Conservation (phyloP, 2,113 vertebrate species). For the Agelaius tricolor region DNA sequence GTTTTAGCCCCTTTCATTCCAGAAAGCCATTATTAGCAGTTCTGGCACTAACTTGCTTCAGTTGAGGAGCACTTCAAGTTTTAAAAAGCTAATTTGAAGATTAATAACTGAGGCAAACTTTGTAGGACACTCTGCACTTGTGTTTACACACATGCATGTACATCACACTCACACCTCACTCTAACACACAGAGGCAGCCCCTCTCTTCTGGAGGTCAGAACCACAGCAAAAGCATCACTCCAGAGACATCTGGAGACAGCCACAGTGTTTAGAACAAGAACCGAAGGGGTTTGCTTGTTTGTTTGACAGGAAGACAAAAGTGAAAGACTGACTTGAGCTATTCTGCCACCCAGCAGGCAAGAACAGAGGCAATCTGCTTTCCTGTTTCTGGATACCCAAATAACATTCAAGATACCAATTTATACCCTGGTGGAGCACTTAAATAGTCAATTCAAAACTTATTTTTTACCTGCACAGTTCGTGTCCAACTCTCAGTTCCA, state of each 20-base stretch:
- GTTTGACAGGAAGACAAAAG: not conserved
- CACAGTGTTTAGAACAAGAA: not conserved
- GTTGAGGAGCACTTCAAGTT: not conserved
- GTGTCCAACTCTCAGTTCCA: not conserved
- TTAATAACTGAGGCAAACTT: not conserved
- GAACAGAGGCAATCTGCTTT: not conserved
- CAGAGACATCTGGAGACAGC: not conserved
- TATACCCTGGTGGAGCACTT: not conserved
- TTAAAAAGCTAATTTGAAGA: not conserved
- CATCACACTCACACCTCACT: not conserved
- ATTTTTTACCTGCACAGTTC: not conserved
- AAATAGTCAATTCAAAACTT: not conserved
- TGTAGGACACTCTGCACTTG: not conserved
- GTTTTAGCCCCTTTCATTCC: not conserved
- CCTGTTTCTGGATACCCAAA: not conserved
- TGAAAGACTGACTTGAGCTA: not conserved
- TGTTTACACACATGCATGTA: not conserved
- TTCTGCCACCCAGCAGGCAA: not conserved
- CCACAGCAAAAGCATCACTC: not conserved
- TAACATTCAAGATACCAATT: not conserved
- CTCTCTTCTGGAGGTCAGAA: not conserved
- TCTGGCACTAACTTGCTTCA: not conserved
- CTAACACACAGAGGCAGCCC: not conserved
- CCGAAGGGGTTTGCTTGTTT: not conserved
- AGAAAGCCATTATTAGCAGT: not conserved